Evolutionary conservation across 1,140 invertebrate species (phyloP), one percentile per base, ranked within the genome.

Genomic region (Pemphigus obesinymphae): DNA sequence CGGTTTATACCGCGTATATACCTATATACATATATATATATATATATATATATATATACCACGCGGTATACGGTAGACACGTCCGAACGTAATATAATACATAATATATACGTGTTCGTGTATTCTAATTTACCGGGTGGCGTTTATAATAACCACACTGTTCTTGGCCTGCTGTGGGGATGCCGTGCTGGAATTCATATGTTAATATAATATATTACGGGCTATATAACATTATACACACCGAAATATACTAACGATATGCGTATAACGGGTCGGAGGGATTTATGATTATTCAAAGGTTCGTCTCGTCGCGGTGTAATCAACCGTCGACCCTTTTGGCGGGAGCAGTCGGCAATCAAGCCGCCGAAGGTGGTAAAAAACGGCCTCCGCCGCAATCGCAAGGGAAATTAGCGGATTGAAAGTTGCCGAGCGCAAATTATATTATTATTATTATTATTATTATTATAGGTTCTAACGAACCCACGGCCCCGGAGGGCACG

Each of bases 201-300:
- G 68, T 43, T 70, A 70, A 70, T 70, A 66, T 70, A 70, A 70
- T 70, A 23, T 7, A 5, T 6, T 6, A 17, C 10, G 34, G 34
- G 31, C 17, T 55, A 55, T 55, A n/a, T 55, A 55, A 7, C 7
- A 55, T 55, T 7, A 55, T 7, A 55, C 7, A n/a, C 37, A 10
- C 37, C 37, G 37, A 4, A 5, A 10, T 40, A 40, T 40, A 40
- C 4, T 40, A 1, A 2, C 11, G 5, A 13, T 5, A 58, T 5
- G 17, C 29, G 0, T 7, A 29, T 63, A 31, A 31, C 43, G 43
- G 20, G 29, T 34, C 23, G 8, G 15, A n/a, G 34, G 37, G 76
- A n/a, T 73, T 73, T 80, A 80, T 80, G 76, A 80, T 80, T 80
- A 80, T 80, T 80, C 76, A 80, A 80, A 80, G 76, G 55, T 40